Evolutionary conservation across 2,888 invertebrate genomes (phyloP), one percentile per base, ranked within the genome.

Genomic region (Balanococcus diminutus): DNA sequence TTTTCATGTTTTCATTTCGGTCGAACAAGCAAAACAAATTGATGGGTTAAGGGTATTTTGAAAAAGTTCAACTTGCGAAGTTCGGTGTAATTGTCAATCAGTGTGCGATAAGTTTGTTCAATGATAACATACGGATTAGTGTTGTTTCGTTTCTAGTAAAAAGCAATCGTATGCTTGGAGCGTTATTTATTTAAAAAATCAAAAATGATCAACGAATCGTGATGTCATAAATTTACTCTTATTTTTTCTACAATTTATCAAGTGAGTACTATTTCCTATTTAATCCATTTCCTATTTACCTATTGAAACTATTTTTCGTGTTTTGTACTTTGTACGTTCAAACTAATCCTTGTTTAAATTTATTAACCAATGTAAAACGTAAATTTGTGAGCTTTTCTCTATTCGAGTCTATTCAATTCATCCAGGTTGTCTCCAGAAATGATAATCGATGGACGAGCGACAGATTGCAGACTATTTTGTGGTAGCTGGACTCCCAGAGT

Each of bases 381-480:
- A 2, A n/a, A 67, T 31, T n/a, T n/a, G n/a, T n/a, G n/a, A 42
- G 14, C 16, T 42, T 14, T 11, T n/a, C n/a, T n/a, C n/a, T n/a
- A n/a, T 5, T 42, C 3, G 16, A 14, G 42, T 11, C 16, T 3
- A 42, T 42, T 42, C 42, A 25, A 51, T 5, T 28, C 9, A n/a
- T 67, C 14, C 28, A 75, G 75, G 32, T 75, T 75, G 75, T 36
- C 1, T 6, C n/a, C 75, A 86, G 86, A 82, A 81, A 87, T 84
- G 46, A 31, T 67, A n/a, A 86, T 91, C 88, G 88, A 96, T 96
- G 96, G 96, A 96, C 90, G 96, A 96, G 89, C 92, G 94, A 89
- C 92, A 95, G 90, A 96, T 98, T 87, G 98, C 97, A 31, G 99
- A 99, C 92, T 99, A 99, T 91, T 99, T 99, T 92, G 98, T 99